Base-by-base conservation (phyloP, 2,113 vertebrate genomes). In the Bubo scandiacus region DNA sequence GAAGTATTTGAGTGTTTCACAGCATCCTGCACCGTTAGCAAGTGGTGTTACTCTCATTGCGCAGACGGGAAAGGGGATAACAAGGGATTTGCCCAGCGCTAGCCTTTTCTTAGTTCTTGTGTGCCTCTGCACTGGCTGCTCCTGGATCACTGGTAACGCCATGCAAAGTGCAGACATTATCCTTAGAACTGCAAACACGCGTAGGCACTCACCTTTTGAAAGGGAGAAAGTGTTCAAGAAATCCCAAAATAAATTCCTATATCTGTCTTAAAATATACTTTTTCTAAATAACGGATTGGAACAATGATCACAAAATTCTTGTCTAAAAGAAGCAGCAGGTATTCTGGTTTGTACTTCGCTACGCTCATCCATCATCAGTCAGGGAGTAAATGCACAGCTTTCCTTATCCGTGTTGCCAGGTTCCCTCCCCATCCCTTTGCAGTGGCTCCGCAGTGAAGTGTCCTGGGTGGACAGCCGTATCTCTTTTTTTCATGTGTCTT, bases 371-470 rank as follows among this genome's bases (percentile, higher is more conserved):
- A 25, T 61, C 34, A 27, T 38, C 36, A 30, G 5, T 45, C 40
- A 54, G 38, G 61, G 15, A 67, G 25, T 32, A 72, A 77, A 54
- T 20, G 21, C 27, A 68, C 10, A 73, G 21, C 30, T 68, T 63
- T 27, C 43, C 30, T 27, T 42, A 26, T 36, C n/a, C 0, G 0
- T 63, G 26, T n/a, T 29, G 43, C 73, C 3, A 1, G 5, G 43
- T 79, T 79, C 36, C 6, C n/a, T 70, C 51, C 71, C 30, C 30
- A 22, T n/a, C 23, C 47, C 54, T 63, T 43, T 75, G 62, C 52
- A 71, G 67, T 34, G 2, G 30, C 63, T 77, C 45, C 29, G 4
- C 40, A 30, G 25, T 27, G 82, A 81, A n/a, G 30, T 15, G 5
- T 18, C 13, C n/a, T 30, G 66, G 7, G 15, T 34, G 61, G 49